Base-by-base conservation (phyloP, 2,797 vertebrate genomes). In the Chaetodon trifasciatus region DNA sequence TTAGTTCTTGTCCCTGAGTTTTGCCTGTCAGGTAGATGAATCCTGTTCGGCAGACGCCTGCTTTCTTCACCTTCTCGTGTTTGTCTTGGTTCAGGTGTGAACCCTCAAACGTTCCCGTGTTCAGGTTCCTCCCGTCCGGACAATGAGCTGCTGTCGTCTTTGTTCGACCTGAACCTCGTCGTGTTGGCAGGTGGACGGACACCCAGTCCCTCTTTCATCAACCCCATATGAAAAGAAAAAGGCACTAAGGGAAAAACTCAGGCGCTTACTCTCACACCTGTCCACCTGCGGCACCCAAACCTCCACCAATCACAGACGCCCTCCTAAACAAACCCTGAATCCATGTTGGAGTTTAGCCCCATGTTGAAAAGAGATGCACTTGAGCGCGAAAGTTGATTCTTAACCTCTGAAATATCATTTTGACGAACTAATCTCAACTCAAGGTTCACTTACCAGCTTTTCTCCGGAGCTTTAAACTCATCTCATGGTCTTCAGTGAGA, bases 231-330 rank as follows among this genome's bases (percentile, higher is more conserved):
- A 75, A 73, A 81, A 78, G 58, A 74, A 72, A 82, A 86, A 17
- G 76, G 84, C 90, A 91, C 86, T 90, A 73, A 67, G 16, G 35
- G 62, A 64, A 68, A 53, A 70, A 78, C 52, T 76, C 47, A 55
- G 66, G 81, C 68, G 61, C 71, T 83, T 79, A 81, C 69, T 28
- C 60, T 69, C 56, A 57, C 16, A 64, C 17, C 80, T 50, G 73
- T 86, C 70, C 60, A 60, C 73, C 81, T 83, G 79, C 60, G 1
- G 6, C 66, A 19, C 35, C 35, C 1, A 21, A 0, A 52, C 24
- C 44, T 53, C 66, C 8, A 3, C 19, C 23, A 7, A 53, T 52
- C 70, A 10, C 28, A 10, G 28, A 52, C 44, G 10, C 35, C 49
- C 35, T 66, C n/a, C 67, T 1, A 1, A n/a, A 5, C 7, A 23